Evolutionary conservation across 2,888 invertebrate species (phyloP), one percentile per base, ranked within the genome.

Genomic region (Chalcosyrphus nemorum): DNA sequence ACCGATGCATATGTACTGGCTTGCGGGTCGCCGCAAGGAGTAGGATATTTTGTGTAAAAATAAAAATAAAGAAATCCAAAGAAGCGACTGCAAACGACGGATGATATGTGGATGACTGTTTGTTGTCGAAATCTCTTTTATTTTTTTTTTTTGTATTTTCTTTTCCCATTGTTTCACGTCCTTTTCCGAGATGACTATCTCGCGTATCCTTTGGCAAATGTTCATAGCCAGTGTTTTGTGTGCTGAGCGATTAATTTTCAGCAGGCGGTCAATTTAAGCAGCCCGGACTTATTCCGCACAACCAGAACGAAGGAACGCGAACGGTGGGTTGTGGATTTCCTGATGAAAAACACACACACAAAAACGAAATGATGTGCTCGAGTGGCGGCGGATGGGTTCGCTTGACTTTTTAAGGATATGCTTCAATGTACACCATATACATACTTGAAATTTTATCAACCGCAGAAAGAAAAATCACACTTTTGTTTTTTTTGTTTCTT

Each of bases 221-320:
- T 70, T 84, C 80, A 80, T 59, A 29, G 72, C 56, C 56, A 61
- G 71, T 81, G 65, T 76, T 81, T 81, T 71, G 63, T 80, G 70
- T 57, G 81, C 65, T 81, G 85, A 85, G 75, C 86, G 86, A 86
- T 87, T 87, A 82, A 86, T 87, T 86, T 87, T 65, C 89, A 88
- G 90, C 90, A 89, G 90, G 90, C 90, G 90, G 91, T 90, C 90
- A 90, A 90, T 91, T 91, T 90, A 89, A 89, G 88, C 89, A 86
- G 87, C 88, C 87, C 81, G 82, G 74, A 35, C 63, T 21, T 24
- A 15, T 19, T 35, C 13, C n/a, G 9, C 59, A n/a, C 52, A 50
- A n/a, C 17, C 54, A 54, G 24, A 4, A 24, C 24, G 24, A 24
- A n/a, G n/a, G n/a, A n/a, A 47, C 6, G 35, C 41, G 7, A 2